phyloP scores from a whole-genome alignment of 2,113 vertebrate genomes.

The Poeciliopsis retropinna region DNA sequence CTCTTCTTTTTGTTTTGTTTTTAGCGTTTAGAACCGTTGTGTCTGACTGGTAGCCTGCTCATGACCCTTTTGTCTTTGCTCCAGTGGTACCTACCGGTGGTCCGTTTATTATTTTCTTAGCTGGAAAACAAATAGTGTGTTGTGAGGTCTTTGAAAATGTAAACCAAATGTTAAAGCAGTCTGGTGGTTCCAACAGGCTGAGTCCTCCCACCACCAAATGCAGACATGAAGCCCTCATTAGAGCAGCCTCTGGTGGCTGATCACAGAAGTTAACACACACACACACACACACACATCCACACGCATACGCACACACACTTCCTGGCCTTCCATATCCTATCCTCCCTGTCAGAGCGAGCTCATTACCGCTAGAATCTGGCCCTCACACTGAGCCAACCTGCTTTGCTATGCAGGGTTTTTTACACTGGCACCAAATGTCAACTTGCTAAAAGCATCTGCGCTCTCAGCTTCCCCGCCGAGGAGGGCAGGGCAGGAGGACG shows the following conservation, averaged over 20 bases:
- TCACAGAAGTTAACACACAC: conserved; percentile 23
- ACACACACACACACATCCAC: conserved; percentile 19
- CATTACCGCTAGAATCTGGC: conserved; percentile 70
- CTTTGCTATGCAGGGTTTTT: conserved; percentile 72
- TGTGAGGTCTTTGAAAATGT: conserved; percentile 20
- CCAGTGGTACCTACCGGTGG: conserved; percentile 29
- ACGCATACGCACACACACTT: conserved; percentile 25
- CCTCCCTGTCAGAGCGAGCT: conserved; percentile 72
- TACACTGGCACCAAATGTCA: conserved; percentile 74
- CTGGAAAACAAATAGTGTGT: conserved; percentile 17
- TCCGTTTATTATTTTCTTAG: conserved; percentile 19
- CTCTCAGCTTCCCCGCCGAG: conserved; percentile 46
- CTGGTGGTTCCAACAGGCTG: conserved; percentile 48
- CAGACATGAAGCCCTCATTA: conserved; percentile 60
- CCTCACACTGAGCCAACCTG: conserved; percentile 77
- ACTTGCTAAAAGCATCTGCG: conserved; percentile 72
- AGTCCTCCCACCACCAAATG: conserved; percentile 33
- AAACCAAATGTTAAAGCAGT: conserved; percentile 40
- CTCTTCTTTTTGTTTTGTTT: too few relatives aligned
- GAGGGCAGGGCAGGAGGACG: conserved; percentile 10
- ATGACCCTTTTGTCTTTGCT: background rate
- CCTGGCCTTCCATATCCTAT: conserved; percentile 65
- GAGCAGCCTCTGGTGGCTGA: conserved; percentile 54
- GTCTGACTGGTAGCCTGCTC: too few relatives aligned
- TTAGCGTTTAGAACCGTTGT: too few relatives aligned